A percentile compares a stretch with the other conserved stretches of the same genome.
Conservation (phyloP, 2,888 invertebrate species). For the Drosophila atripex region DNA sequence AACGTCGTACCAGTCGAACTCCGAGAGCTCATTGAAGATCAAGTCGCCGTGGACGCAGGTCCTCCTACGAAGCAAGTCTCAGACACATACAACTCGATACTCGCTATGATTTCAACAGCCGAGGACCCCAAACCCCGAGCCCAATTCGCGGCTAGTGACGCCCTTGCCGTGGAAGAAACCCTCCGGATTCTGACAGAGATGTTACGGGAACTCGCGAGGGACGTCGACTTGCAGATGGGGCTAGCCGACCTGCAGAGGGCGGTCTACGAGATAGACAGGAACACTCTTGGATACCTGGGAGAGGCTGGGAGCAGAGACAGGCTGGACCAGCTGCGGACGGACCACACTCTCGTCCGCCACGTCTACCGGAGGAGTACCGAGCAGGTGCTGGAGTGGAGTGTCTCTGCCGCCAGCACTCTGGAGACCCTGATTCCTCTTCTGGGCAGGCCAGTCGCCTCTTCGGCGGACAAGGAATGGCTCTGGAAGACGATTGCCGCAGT, state of each 20-base stretch:
- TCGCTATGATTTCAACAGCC: too few relatives aligned
- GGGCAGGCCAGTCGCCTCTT: too few relatives aligned
- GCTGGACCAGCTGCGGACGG: slow-evolving; percentile 1
- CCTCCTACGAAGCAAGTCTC: too few relatives aligned
- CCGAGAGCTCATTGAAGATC: too few relatives aligned
- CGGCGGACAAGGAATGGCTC: background rate
- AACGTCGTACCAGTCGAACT: too few relatives aligned
- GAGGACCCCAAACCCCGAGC: too few relatives aligned
- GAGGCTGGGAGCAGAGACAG: background rate
- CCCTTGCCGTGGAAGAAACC: background rate
- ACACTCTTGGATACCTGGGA: background rate
- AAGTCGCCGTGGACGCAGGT: too few relatives aligned
- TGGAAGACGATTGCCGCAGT: background rate
- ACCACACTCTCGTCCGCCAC: background rate
- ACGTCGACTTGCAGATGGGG: background rate
- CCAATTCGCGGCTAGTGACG: background rate
- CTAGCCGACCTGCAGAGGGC: background rate
- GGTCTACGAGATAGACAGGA: background rate
- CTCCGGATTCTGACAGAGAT: background rate
- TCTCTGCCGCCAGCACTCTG: background rate
- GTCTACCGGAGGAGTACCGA: background rate
- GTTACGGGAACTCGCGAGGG: background rate
- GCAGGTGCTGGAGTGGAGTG: background rate
- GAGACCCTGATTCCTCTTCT: background rate
- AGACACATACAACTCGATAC: too few relatives aligned